Evolutionary conservation across 1,140 invertebrate species (phyloP).

Genomic region (Leptinotarsa defecta): DNA sequence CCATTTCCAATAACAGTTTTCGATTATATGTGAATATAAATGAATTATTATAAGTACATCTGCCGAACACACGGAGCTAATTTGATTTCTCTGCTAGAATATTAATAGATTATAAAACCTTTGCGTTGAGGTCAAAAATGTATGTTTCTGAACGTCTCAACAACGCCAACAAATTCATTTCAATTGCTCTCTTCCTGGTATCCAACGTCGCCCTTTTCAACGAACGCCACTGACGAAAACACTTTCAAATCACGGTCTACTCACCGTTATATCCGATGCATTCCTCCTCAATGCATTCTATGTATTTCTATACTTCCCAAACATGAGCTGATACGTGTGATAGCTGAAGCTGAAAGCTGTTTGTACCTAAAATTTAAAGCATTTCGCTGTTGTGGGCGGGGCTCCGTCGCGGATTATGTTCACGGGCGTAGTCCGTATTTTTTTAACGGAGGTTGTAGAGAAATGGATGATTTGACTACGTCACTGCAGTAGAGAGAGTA

Average conservation of each 20-base stretch:
- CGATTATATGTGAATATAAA: too few relatives aligned
- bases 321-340: slow-evolving; percentile 7
- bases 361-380: slow-evolving; percentile 6
- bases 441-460: too few relatives aligned
- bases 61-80: too few relatives aligned
- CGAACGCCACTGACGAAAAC: not conserved
- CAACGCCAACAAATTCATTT: not conserved
- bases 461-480: too few relatives aligned
- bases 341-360: slow-evolving; percentile 2
- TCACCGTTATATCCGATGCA: slow-evolving; percentile 3
- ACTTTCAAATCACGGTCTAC: slow-evolving; percentile 5
- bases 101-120: too few relatives aligned
- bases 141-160: too few relatives aligned
- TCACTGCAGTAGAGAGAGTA: too few relatives aligned
- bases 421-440: too few relatives aligned
- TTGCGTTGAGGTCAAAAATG: too few relatives aligned
- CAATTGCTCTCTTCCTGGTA: not conserved
- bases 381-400: not conserved
- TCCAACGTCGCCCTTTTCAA: not conserved
- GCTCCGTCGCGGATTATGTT: not conserved
- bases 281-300: slow-evolving; percentile 5
- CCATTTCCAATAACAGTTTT: too few relatives aligned
- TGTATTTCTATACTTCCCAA: slow-evolving; percentile 8
- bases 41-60: too few relatives aligned
- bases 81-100: too few relatives aligned